A percentile compares a stretch with the other conserved stretches of the same genome.
phyloP scores from a whole-genome alignment of 2,797 vertebrate species.

The Hylomyscus alleni region DNA sequence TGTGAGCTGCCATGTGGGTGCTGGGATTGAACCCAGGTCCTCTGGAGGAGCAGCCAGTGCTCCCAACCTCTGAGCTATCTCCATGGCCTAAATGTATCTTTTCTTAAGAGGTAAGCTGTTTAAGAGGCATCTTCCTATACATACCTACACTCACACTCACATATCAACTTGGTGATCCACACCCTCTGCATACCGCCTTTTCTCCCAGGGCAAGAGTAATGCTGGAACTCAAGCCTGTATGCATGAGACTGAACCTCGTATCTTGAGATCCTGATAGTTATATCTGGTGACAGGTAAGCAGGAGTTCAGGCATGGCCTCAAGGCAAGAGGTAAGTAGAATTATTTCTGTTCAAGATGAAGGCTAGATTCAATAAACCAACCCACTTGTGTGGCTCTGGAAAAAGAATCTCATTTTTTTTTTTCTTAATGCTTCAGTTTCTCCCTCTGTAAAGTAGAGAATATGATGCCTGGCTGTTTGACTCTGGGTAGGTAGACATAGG shows the following conservation, averaged over 20 bases:
- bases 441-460: not conserved
- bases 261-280: slow-evolving; percentile 31
- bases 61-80: not conserved
- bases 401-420: not conserved
- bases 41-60: not conserved
- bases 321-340: slow-evolving; percentile 19
- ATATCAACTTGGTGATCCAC: not conserved
- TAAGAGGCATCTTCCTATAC: not conserved
- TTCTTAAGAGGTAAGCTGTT: not conserved
- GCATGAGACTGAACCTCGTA: not conserved
- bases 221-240: not conserved
- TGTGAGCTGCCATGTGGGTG: not conserved
- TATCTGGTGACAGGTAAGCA: slow-evolving; percentile 61
- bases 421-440: not conserved
- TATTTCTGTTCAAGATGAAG: slow-evolving; percentile 37
- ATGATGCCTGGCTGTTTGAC: not conserved
- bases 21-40: not conserved
- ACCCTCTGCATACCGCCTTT: not conserved
- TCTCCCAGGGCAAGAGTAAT: slow-evolving; percentile 2
- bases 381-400: not conserved
- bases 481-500: too few relatives aligned
- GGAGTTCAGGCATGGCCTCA: slow-evolving; percentile 38
- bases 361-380: not conserved
- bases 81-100: not conserved
- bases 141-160: not conserved